These are phyloP conservation scores for Muraenolepis orangiensis DNA, from an alignment of 2,797 vertebrate genomes.

Conservation along the genomic window DNA sequence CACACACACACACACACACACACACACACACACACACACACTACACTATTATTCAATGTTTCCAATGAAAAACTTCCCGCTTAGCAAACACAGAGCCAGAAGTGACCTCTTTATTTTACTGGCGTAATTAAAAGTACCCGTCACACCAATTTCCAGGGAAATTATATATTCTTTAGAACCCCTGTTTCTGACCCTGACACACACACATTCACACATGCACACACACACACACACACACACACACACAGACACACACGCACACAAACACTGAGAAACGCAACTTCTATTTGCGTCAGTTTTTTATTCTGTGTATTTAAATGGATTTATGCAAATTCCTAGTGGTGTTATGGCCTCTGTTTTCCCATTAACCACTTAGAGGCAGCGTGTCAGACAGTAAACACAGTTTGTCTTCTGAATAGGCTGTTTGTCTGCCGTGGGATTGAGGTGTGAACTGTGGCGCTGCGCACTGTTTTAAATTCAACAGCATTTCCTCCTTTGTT, in stretches of 20 bases:
- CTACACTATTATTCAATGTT: too few species aligned
- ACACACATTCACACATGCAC: neutral
- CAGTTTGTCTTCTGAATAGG: conserved; percentile 20
- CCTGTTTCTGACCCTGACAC: neutral
- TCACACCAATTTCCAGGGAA: neutral
- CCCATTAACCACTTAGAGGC: conserved; percentile 24
- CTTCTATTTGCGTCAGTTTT: conserved; percentile 3
- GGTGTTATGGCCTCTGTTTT: conserved; percentile 28
- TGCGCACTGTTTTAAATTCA: neutral
- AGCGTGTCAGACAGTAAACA: conserved; percentile 28
- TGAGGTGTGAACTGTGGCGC: neutral
- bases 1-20: too few species aligned
- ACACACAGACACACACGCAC: neutral
- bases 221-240: neutral
- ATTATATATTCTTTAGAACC: conserved; percentile 22
- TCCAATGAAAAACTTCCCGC: too few species aligned
- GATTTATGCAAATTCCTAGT: conserved; percentile 57
- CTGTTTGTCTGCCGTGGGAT: neutral
- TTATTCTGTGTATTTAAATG: conserved; percentile 50
- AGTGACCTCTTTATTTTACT: too few species aligned
- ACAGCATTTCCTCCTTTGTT: neutral
- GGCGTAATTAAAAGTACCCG: too few species aligned
- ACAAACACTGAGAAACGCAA: neutral
- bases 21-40: too few species aligned
- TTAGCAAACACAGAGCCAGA: too few species aligned